Evolutionary conservation across 2,888 invertebrate genomes (phyloP), one percentile per base, ranked within the genome.

Genomic region (Pimpla rufipes): DNA sequence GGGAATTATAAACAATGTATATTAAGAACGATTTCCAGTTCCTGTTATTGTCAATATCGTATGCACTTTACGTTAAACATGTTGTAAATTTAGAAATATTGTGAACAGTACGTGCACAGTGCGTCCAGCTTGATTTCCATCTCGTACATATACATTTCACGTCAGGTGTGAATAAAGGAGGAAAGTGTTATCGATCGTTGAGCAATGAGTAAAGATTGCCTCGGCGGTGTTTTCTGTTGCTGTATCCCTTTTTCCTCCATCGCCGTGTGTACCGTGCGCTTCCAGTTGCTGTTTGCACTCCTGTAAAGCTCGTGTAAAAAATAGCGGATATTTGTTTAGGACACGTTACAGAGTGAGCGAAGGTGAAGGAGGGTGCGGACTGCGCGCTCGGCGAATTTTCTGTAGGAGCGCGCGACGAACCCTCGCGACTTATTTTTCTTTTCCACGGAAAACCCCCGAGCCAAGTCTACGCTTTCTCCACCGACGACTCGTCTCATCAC

Each of bases 241-340:
- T 42, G 21, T 8, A 11, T 11, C 29, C 66, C 23, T 18, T 47
- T 35, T 37, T 74, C 59, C n/a, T 21, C 21, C 21, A 21, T 52
- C 21, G 42, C 29, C 67, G 23, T 67, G 59, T 45, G 64, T 62
- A 66, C 40, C 52, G 40, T 13, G 62, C 67, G 40, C 29, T 81
- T 52, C 13, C 3, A 64, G 45, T 45, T 59, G 18, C 23, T 64
- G 73, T 86, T 87, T 87, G 85, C 78, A 79, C 57, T 64, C 16
- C 10, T 84, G 83, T 84, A 85, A 88, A 88, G 75, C 66, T 66
- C 42, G 78, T 73, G 81, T 86, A 85, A 86, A 86, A 88, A 88
- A 87, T 84, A 67, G 79, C 50, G 76, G 86, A 88, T 90, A 90
- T 91, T 91, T 90, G 88, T 90, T 89, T 87, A 88, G 88, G 88